Conservation (phyloP, 35 echinoderm and acorn worm species). For the Heliocidaris erythrogramma region DNA sequence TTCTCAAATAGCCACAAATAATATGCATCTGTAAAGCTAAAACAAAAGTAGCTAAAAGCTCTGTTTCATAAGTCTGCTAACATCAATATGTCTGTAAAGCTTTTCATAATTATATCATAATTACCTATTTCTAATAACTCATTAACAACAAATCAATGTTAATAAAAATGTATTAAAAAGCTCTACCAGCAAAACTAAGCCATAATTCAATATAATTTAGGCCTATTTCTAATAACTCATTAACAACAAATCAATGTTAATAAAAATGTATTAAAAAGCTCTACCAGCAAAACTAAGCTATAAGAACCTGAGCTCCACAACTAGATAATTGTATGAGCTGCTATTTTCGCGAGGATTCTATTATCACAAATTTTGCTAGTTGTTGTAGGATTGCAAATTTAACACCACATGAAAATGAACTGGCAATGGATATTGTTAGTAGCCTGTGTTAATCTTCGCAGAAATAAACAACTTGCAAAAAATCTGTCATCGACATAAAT, state of each 20-base stretch:
- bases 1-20: background rate
- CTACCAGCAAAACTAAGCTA: background rate
- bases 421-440: too few relatives aligned
- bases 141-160: background rate
- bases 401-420: too few relatives aligned
- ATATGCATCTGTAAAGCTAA: background rate
- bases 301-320: background rate
- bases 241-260: background rate
- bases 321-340: too few relatives aligned
- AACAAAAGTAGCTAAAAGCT: background rate
- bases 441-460: too few relatives aligned
- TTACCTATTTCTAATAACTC: background rate
- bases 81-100: background rate
- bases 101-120: too few relatives aligned
- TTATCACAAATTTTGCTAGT: too few relatives aligned
- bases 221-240: background rate
- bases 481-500: too few relatives aligned
- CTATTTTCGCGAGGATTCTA: too few relatives aligned
- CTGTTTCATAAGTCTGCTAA: background rate
- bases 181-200: background rate
- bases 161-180: background rate
- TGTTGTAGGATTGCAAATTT: too few relatives aligned
- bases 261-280: background rate
- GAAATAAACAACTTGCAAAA: too few relatives aligned
- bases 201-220: background rate